Base-by-base conservation (phyloP, 2,113 vertebrate species). In the Benthochromis sp. region DNA sequence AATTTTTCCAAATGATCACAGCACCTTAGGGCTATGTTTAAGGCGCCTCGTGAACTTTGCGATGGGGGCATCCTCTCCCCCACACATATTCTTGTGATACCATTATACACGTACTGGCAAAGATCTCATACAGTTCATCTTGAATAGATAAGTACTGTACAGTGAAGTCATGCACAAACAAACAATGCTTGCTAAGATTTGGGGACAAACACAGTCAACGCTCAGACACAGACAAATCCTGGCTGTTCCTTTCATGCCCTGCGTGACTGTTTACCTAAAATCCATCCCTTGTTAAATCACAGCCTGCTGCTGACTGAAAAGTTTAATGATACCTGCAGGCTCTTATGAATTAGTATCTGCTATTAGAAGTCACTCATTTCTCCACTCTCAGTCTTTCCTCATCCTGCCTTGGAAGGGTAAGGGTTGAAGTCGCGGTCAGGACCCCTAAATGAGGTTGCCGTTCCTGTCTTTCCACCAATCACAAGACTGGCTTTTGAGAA, bases 371-470 rank as follows among this genome's bases (percentile, higher is more conserved):
- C 90, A 91, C 90, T 91, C 45, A 85, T 89, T 88, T 90, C 81
- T 90, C 69, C 55, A 17, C 78, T 84, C 69, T 73, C 55, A 87
- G 86, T 90, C 40, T 88, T 85, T 91, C 83, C 78, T 89, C 87
- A 84, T 90, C 81, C 86, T 61, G 80, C n/a, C 88, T 90, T 79
- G 47, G 84, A 92, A 87, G 90, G 84, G 80, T 63, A 29, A 73
- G 92, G 89, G 96, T 95, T 96, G 96, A 96, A 96, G 92, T 92
- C 57, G 40, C 89, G 94, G 95, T 97, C 95, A 96, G 71, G 88
- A 91, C 86, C 90, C 85, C 50, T 66, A 69, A 91, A 93, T 40
- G 24, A 45, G 84, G 52, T 69, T 54, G 87, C 86, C 59, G 1
- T 90, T 93, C 59, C 76, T 40, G 85, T 82, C 45, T 90, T 59